Conservation (phyloP, 2,797 vertebrate genomes). For the Eulemur albifrons region DNA sequence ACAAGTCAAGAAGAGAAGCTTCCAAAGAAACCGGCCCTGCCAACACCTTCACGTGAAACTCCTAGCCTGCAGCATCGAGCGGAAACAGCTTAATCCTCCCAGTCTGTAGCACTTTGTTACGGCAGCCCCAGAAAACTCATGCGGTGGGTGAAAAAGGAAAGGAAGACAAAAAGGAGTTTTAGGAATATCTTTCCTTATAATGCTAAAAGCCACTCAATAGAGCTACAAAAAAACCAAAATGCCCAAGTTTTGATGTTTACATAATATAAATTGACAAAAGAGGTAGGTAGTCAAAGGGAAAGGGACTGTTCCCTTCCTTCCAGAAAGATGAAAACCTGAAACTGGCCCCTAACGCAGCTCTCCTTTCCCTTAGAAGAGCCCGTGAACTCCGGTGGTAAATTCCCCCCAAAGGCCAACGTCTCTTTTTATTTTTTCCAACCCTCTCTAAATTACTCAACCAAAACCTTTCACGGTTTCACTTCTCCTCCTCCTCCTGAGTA, state of each 20-base stretch:
- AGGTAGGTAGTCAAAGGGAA: neutral
- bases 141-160: neutral
- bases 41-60: neutral
- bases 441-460: neutral
- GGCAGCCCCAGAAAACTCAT: neutral
- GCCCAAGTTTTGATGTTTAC: too few relatives aligned
- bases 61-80: neutral
- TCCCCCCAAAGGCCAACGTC: neutral
- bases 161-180: neutral
- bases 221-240: neutral
- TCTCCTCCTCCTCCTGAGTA: neutral
- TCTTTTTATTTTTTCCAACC: neutral
- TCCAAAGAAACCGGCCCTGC: neutral
- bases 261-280: neutral
- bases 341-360: accelerated
- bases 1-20: neutral
- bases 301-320: neutral
- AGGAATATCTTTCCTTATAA: neutral
- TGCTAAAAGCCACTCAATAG: neutral
- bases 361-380: neutral
- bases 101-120: neutral
- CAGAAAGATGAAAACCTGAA: neutral
- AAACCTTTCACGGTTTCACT: neutral
- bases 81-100: neutral
- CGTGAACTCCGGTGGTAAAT: neutral